Evolutionary conservation across 2,113 vertebrate genomes (phyloP).

Genomic region (Lepus americanus): DNA sequence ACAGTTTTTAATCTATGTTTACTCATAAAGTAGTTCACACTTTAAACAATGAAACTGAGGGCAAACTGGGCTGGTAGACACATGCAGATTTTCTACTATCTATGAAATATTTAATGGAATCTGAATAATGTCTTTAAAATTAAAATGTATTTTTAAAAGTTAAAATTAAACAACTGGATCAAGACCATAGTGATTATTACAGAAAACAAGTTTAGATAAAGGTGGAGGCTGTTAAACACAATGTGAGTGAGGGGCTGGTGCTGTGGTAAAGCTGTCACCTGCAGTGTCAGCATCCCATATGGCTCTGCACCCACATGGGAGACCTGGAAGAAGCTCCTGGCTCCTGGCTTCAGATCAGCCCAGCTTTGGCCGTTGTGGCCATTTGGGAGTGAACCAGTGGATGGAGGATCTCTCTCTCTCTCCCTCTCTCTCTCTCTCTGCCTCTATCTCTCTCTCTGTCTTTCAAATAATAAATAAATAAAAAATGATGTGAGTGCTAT

Average conservation of each 20-base stretch:
- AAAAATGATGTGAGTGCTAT: not conserved
- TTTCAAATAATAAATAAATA: no score
- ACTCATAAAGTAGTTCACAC: not conserved
- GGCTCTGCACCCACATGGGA: no score
- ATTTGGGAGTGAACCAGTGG: no score
- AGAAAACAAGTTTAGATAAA: constrained; percentile 47
- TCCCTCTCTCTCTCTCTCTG: no score
- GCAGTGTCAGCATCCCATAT: no score
- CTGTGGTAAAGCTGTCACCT: no score
- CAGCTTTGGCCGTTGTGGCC: no score
- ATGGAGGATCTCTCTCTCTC: no score
- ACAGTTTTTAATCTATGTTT: constrained; percentile 54
- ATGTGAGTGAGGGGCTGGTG: not conserved
- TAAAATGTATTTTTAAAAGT: constrained; percentile 43
- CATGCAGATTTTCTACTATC: constrained; percentile 60
- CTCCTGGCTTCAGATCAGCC: no score
- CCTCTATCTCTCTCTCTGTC: no score
- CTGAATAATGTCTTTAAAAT: constrained; percentile 49
- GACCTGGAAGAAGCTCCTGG: no score
- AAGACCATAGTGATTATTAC: constrained; percentile 40
- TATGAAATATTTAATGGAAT: constrained; percentile 44
- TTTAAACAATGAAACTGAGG: constrained; percentile 44
- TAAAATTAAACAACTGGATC: constrained; percentile 38
- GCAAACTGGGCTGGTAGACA: constrained; percentile 25
- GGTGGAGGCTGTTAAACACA: not conserved